Base-by-base conservation (phyloP, 2,113 vertebrate species). In the Monopterus albus region DNA sequence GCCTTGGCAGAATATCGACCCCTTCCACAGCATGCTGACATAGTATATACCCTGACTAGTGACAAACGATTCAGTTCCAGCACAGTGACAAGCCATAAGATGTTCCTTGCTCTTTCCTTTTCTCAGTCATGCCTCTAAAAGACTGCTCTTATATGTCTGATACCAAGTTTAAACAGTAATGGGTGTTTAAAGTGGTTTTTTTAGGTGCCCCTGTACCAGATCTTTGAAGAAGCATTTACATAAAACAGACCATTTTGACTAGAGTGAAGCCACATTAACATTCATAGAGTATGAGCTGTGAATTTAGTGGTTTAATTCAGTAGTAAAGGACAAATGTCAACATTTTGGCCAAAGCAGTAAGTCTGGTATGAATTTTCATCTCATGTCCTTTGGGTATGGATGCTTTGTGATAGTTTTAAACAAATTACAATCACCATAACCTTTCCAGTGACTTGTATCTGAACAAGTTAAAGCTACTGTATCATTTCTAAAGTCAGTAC, bases 11-110 rank as follows among this genome's bases (percentile, higher is more conserved):
- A 23, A 33, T 77, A 72, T 86, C 68, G 72, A 84, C 61, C 75
- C 62, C 31, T 46, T 56, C 55, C 75, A 39, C 72, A 56, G 71
- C 81, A 43, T 76, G 83, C 74, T 73, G 82, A 85, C 79, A 85
- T 26, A 33, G 55, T 67, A 14, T 50, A 76, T 66, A 57, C 38
- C 47, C 51, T 85, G 66, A 78, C 75, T 45, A 69, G 74, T 79
- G 49, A 69, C 60, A 61, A 21, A 50, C 10, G 10, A 39, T 61
- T 75, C 45, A 38, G 49, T 66, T 70, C 77, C 72, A 72, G 25
- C 39, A 53, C 52, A 26, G 43, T 38, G 56, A 69, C 71, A 83
- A 26, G 58, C 42, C 68, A 49, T 31, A 33, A 58, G 45, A 56
- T 29, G 4, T 77, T 51, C 72, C 29, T 47, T 66, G 56, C 36